phyloP scores from a whole-genome alignment of 2,888 invertebrate species.

The Mythimna pallens region DNA sequence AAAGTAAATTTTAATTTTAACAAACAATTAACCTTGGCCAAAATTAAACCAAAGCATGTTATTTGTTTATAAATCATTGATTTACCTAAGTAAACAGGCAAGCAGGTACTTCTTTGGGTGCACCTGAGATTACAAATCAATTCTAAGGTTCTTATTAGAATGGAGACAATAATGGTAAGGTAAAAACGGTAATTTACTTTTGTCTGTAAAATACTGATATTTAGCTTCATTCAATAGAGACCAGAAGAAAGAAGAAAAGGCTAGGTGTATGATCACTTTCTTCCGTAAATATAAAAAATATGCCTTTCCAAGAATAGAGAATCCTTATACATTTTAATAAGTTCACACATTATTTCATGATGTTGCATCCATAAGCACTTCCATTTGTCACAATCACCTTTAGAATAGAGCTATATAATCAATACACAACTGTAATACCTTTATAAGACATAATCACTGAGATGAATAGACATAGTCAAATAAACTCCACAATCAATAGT shows the following conservation, averaged over 20 bases:
- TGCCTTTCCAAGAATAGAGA: neutral
- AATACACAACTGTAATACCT: constrained; percentile 15
- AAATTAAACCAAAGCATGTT: constrained; percentile 19
- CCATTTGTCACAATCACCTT: constrained; percentile 34
- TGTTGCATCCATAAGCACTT: constrained; percentile 29
- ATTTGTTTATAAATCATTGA: neutral
- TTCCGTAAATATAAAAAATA: neutral
- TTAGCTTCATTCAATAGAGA: neutral
- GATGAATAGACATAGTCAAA: constrained; percentile 31
- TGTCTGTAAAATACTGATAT: neutral
- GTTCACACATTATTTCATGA: constrained; percentile 11
- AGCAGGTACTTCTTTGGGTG: constrained; percentile 1
- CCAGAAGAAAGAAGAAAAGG: neutral
- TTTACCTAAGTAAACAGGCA: constrained; percentile 1
- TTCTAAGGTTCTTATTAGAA: constrained; percentile 19
- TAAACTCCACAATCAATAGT: constrained; percentile 50
- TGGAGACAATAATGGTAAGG: constrained; percentile 56
- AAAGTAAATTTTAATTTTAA: constrained; percentile 7
- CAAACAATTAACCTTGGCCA: neutral
- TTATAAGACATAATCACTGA: constrained; percentile 13
- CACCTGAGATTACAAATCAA: constrained; percentile 2
- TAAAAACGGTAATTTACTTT: neutral
- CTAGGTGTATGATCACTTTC: neutral
- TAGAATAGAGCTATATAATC: constrained; percentile 21
- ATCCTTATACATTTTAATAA: constrained; percentile 1